Evolutionary conservation across 2,888 invertebrate genomes (phyloP), one percentile per base, ranked within the genome.

Genomic region (Synanthedon tipuliformis): DNA sequence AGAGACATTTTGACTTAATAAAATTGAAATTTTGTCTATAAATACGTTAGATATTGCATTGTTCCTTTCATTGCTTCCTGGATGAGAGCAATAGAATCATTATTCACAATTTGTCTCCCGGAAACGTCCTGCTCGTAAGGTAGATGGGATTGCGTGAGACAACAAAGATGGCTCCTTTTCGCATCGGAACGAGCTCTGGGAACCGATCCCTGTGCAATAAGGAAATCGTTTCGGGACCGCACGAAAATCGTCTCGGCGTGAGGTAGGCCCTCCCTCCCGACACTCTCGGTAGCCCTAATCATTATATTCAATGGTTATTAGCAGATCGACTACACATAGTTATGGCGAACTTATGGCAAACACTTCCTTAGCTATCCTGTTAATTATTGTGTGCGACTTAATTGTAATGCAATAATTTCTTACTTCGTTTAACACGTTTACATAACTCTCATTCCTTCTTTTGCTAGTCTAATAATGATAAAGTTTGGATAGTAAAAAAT

Each of bases 241-340:
- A 80, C 79, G 80, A 82, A 82, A 79, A 82, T 81, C 75, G 68
- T 65, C 63, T 59, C 73, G 68, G 69, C 81, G 83, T 83, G 82
- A 80, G 73, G 59, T 57, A 56, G 59, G 65, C 61, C 57, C 58
- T 63, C 55, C 51, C 51, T 54, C 41, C 55, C 48, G 52, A 56
- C 61, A 56, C 60, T 56, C 64, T 62, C 64, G 60, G 73, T 70
- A 73, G 73, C 69, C 64, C 61, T 78, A 78, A 75, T 78, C 75
- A 75, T 73, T 66, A 69, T 73, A 66, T 68, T 72, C 65, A 62
- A 59, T 60, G 56, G 61, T 66, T 71, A 72, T 72, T 71, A 73
- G 62, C 56, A 59, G 61, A 59, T 58, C 56, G 51, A 54, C 54
- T 54, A 51, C 54, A 55, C 55, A 54, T 59, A 55, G 56, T 61